Evolutionary conservation across 1,140 invertebrate genomes (phyloP), one percentile per base, ranked within the genome.

Genomic region (Hycleus phaleratus): DNA sequence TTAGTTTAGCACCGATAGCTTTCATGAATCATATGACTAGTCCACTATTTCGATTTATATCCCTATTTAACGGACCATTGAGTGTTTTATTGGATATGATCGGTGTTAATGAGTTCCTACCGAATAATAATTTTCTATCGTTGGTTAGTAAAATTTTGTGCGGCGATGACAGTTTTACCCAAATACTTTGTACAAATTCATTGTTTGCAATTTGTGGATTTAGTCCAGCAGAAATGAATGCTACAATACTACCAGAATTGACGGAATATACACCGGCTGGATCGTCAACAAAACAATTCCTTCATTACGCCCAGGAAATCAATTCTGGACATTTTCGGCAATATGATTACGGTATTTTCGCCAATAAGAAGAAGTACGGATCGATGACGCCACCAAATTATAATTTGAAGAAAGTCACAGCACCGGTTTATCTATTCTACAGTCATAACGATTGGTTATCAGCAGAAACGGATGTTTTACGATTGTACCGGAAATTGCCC

Each of bases 251-350:
- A 0, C 85, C 88, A 0, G 80, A 88, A 0, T 87, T 92, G 65
- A 71, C 89, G 3, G 81, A 82, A 7, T 88, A 96, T 71, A 83
- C 83, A 3, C 94, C 94, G 3, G 88, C 90, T 1, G 92, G 92
- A 4, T 81, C 90, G 0, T 89, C 91, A 0, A 81, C 84, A 0
- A 83, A 84, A 67, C 91, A 73, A 59, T 26, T 93, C 4, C 75
- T 87, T 5, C 89, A 93, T 68, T 91, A 85, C 64, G 83, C 80
- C 0, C 85, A 88, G 69, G 77, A 78, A 58, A 73, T 81, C 2
- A 74, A 74, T 54, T 76, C 78, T 67, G 78, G 76, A 8, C 67
- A 78, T 18, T 85, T 85, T 61, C 73, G 76, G 44, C 79, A 82
- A 58, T 88, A 79, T 57, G 82, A 88, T 69, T 53, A 43, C 38